A percentile compares a stretch with the other conserved stretches of the same genome.
phyloP scores from a whole-genome alignment of 2,797 vertebrate species.

The Chelon labrosus region DNA sequence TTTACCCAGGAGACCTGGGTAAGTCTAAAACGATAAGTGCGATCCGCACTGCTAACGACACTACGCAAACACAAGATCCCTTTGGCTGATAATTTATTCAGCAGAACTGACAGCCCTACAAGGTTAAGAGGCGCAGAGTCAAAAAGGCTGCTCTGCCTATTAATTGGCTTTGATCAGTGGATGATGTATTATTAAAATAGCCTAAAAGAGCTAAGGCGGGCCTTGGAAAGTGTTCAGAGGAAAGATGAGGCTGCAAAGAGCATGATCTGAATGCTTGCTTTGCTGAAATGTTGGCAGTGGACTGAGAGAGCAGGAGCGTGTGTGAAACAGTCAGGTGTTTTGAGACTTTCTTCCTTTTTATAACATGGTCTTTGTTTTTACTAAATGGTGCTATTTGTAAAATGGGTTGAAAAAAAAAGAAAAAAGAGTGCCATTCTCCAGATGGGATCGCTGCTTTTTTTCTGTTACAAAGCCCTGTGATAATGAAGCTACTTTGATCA shows the following conservation, averaged over 20 bases:
- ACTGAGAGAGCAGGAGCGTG: not conserved
- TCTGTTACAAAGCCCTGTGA: no score
- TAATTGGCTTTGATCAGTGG: slow-evolving; percentile 81
- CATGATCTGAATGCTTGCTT: slow-evolving; percentile 34
- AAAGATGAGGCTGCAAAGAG: slow-evolving; percentile 37
- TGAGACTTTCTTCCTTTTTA: slow-evolving; percentile 27
- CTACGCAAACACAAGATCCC: slow-evolving; percentile 57
- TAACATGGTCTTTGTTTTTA: slow-evolving; percentile 12
- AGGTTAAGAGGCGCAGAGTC: slow-evolving; percentile 78
- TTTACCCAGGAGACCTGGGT: slow-evolving; percentile 46
- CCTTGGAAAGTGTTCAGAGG: slow-evolving; percentile 65
- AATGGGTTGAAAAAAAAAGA: no score
- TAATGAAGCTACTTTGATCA: no score
- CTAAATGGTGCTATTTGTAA: not conserved
- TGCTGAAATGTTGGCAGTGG: slow-evolving; percentile 43
- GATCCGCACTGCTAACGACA: slow-evolving; percentile 45
- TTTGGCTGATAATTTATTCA: slow-evolving; percentile 81
- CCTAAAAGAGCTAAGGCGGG: slow-evolving; percentile 55
- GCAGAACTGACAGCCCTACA: slow-evolving; percentile 59
- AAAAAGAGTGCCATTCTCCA: no score
- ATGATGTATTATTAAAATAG: slow-evolving; percentile 83
- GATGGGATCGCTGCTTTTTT: no score
- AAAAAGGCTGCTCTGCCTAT: slow-evolving; percentile 74
- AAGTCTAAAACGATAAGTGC: slow-evolving; percentile 46
- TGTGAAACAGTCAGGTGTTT: slow-evolving; percentile 17